phyloP scores from a whole-genome alignment of 2,888 invertebrate genomes.

The Hirtodrosophila duncani region DNA sequence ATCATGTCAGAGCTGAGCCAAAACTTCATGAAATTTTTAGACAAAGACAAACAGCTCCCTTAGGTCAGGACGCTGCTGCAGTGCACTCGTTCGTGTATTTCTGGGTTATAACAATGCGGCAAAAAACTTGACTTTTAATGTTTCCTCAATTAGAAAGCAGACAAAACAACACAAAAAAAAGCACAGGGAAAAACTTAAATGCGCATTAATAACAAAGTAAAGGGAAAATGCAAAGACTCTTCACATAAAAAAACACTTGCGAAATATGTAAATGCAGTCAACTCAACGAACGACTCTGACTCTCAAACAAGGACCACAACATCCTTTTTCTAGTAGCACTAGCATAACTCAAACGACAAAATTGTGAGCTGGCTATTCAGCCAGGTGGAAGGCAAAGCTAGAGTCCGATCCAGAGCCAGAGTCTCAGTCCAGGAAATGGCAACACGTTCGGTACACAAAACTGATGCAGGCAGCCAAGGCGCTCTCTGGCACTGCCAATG shows the following conservation, averaged over 20 bases:
- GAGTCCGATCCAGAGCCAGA: background rate
- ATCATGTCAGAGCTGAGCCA: slow-evolving; percentile 32
- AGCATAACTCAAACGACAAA: slow-evolving; percentile 63
- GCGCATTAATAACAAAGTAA: slow-evolving; percentile 68
- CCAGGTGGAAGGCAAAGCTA: background rate
- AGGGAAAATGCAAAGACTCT: slow-evolving; percentile 20
- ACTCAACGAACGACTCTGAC: slow-evolving; percentile 63
- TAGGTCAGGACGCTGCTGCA: slow-evolving; percentile 34
- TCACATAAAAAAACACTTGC: slow-evolving; percentile 37
- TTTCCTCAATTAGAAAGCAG: slow-evolving; percentile 68
- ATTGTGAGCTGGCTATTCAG: slow-evolving; percentile 35
- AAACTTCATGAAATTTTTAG: slow-evolving; percentile 39
- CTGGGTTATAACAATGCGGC: slow-evolving; percentile 69
- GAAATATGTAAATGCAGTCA: slow-evolving; percentile 61
- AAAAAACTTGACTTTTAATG: slow-evolving; percentile 70
- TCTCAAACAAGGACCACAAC: slow-evolving; percentile 46
- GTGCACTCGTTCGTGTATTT: slow-evolving; percentile 68
- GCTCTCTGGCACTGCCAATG: slow-evolving; percentile 22
- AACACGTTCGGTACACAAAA: slow-evolving; percentile 63
- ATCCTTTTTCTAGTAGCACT: slow-evolving; percentile 26
- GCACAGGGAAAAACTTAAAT: slow-evolving; percentile 50
- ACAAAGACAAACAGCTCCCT: slow-evolving; percentile 6
- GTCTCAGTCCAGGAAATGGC: slow-evolving; percentile 46
- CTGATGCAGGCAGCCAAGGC: slow-evolving; percentile 20
- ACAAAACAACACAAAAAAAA: slow-evolving; percentile 40